Percentiles rank a stretch among this genome's conserved stretches.
phyloP scores from a whole-genome alignment of 2,888 invertebrate genomes.

The Eremobia ochroleuca region DNA sequence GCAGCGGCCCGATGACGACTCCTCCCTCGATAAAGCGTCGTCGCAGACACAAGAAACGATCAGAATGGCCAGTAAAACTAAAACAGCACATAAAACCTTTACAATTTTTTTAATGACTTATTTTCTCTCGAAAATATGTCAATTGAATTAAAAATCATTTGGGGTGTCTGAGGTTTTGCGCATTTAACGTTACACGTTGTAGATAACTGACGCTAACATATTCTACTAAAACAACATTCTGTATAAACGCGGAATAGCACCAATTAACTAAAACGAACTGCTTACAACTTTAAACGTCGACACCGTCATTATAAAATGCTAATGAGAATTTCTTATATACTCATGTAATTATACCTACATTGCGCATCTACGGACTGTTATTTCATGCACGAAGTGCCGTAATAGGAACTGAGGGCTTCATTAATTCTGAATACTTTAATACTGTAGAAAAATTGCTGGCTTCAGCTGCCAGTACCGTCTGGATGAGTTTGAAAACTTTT shows the following conservation, averaged over 20 bases:
- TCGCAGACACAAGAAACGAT: too few species aligned
- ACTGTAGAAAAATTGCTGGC: neutral
- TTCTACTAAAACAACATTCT: slow-evolving; percentile 8
- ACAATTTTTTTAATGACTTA: too few species aligned
- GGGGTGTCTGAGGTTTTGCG: too few species aligned
- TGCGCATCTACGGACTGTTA: slow-evolving; percentile 43
- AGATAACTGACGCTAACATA: neutral
- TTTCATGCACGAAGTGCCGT: slow-evolving; percentile 46
- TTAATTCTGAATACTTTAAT: slow-evolving; percentile 3
- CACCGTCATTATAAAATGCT: slow-evolving; percentile 42
- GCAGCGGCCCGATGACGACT: too few species aligned
- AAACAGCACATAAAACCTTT: too few species aligned
- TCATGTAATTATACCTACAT: slow-evolving; percentile 44
- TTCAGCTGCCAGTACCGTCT: slow-evolving; percentile 9
- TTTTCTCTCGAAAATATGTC: too few species aligned
- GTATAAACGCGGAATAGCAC: slow-evolving; percentile 2
- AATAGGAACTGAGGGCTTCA: slow-evolving; percentile 13
- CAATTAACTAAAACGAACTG: slow-evolving; percentile 39
- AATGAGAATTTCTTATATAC: slow-evolving; percentile 50
- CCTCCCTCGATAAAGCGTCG: too few species aligned
- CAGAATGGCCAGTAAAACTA: too few species aligned
- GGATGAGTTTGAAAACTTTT: slow-evolving; percentile 11
- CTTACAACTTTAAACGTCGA: slow-evolving; percentile 36
- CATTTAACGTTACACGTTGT: too few species aligned
- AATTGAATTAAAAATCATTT: too few species aligned